Evolutionary conservation across 2,888 invertebrate genomes (phyloP).

Genomic region (Leuctra nigra): DNA sequence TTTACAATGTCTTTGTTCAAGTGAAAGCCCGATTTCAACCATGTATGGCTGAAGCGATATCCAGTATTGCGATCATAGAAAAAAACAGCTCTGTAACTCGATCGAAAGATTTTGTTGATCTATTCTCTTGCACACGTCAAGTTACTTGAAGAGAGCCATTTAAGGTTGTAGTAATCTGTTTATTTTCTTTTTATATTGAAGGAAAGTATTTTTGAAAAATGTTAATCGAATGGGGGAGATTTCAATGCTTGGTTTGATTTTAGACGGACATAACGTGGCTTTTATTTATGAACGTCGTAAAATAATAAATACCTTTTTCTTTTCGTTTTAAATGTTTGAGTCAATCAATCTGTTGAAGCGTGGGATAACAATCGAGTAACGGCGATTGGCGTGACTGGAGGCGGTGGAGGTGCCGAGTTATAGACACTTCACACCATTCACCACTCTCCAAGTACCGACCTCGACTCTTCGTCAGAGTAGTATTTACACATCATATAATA

Average conservation of each 20-base stretch:
- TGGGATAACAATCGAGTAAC: too few relatives aligned
- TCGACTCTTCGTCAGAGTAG: too few relatives aligned
- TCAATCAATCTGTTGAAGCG: too few relatives aligned
- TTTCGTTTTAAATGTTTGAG: background rate
- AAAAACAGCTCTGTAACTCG: background rate
- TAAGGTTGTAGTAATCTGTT: constrained; percentile 9
- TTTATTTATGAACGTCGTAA: constrained; percentile 6
- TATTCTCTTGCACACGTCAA: background rate
- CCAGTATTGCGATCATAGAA: background rate
- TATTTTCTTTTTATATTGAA: constrained; percentile 8
- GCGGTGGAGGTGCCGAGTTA: too few relatives aligned
- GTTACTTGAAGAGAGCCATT: background rate
- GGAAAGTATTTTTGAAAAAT: background rate
- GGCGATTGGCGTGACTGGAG: too few relatives aligned
- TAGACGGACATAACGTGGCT: background rate
- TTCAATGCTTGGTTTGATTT: background rate
- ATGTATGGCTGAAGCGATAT: background rate
- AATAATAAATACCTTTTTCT: constrained; percentile 8
- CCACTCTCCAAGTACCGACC: too few relatives aligned
- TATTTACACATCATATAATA: too few relatives aligned
- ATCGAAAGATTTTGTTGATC: background rate
- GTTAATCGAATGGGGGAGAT: background rate
- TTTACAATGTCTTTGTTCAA: background rate
- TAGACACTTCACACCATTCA: too few relatives aligned
- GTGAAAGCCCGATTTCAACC: background rate